A percentile compares a stretch with the other conserved stretches of the same genome.
Evolutionary conservation across 2,888 invertebrate species (phyloP).

Genomic region (Candidula unifasciata): DNA sequence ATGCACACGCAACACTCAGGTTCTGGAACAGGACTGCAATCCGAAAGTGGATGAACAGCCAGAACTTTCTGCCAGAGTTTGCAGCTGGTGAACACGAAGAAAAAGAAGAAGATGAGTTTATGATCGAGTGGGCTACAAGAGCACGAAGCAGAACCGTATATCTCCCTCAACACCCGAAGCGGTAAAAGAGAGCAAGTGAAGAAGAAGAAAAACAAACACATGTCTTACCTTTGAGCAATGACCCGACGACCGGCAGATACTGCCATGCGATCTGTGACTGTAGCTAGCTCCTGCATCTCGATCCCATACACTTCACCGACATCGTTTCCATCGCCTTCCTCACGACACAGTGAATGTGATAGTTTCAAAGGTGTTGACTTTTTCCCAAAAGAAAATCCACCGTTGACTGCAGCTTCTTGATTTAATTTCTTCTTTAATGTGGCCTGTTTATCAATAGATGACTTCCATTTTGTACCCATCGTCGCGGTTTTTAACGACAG

Average conservation of each 20-base stretch:
- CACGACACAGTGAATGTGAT: not conserved
- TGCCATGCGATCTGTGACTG: too few relatives aligned
- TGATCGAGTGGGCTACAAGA: too few relatives aligned
- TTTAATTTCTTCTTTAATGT: not conserved
- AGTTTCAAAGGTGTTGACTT: not conserved
- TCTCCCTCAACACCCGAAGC: too few relatives aligned
- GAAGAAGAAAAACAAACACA: too few relatives aligned
- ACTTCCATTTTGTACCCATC: not conserved
- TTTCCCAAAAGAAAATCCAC: slow-evolving; percentile 29
- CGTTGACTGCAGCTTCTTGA: not conserved
- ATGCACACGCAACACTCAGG: too few relatives aligned
- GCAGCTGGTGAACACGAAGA: too few relatives aligned
- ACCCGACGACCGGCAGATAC: not conserved
- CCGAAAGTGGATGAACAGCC: too few relatives aligned
- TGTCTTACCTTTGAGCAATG: slow-evolving; percentile 4
- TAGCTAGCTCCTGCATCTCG: not conserved
- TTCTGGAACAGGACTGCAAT: too few relatives aligned
- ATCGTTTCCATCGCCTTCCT: not conserved
- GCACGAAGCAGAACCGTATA: too few relatives aligned
- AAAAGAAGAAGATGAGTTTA: too few relatives aligned
- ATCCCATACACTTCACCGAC: slow-evolving; percentile 13
- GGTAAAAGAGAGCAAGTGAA: too few relatives aligned
- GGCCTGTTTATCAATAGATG: not conserved
- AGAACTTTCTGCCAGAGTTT: too few relatives aligned
- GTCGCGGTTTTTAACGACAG: not conserved